Evolutionary conservation across 2,797 vertebrate species (phyloP).

Genomic region (Tympanoctomys barrerae): DNA sequence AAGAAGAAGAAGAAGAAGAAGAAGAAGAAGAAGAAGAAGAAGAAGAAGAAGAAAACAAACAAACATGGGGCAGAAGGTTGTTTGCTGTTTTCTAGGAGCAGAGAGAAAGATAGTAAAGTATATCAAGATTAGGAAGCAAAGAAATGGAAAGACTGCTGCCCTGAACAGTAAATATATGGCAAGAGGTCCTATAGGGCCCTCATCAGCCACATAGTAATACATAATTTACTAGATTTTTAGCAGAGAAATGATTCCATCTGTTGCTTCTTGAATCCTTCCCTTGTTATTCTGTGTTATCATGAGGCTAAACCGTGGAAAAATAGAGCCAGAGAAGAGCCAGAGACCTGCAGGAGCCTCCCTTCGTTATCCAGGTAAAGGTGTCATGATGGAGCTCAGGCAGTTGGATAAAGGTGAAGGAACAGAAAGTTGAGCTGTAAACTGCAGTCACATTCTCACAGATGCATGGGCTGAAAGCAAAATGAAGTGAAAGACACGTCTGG

Average conservation of each 20-base stretch:
- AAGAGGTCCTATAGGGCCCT: neutral
- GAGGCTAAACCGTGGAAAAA: neutral
- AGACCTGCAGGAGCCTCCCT: neutral
- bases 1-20: too few species aligned
- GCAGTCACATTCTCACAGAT: neutral
- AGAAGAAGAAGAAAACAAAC: neutral
- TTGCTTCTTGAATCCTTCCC: neutral
- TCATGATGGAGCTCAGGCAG: neutral
- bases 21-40: neutral
- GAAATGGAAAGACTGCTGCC: neutral
- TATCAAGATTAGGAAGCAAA: neutral
- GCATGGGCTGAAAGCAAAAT: slow-evolving; percentile 4
- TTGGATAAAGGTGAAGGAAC: neutral
- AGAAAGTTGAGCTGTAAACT: neutral
- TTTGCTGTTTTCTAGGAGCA: neutral
- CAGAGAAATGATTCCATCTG: neutral
- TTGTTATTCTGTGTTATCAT: neutral
- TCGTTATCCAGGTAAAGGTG: neutral
- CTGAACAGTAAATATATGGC: neutral
- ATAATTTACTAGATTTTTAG: neutral
- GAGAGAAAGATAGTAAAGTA: neutral
- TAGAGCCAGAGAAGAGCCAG: neutral
- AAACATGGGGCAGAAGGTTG: neutral
- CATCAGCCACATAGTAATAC: neutral
- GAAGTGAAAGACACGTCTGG: slow-evolving; percentile 2